A percentile compares a stretch with the other conserved stretches of the same genome.
phyloP scores from a whole-genome alignment of 1,140 invertebrate genomes.

The Drosophila orosa region DNA sequence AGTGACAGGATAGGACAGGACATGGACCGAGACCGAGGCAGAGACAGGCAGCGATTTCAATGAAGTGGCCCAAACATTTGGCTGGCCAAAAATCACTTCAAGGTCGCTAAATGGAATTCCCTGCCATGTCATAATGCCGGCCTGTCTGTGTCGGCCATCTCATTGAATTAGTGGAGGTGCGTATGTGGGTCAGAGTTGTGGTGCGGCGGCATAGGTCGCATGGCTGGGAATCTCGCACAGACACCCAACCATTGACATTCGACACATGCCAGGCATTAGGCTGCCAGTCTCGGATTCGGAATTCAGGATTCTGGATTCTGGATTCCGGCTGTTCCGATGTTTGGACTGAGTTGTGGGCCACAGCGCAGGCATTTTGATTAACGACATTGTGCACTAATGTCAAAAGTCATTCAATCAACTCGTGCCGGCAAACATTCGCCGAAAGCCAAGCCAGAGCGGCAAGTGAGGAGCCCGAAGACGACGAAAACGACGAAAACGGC shows the following conservation, averaged over 20 bases:
- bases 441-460: constrained; percentile 8
- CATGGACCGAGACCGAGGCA: constrained; percentile 4
- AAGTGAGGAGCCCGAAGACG: too few relatives aligned
- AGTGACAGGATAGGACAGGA: not conserved
- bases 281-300: constrained; percentile 31
- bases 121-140: constrained; percentile 39
- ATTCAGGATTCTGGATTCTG: not conserved
- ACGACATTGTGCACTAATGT: constrained; percentile 77
- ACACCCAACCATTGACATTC: constrained; percentile 36
- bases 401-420: constrained; percentile 81
- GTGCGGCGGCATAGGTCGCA: constrained; percentile 23
- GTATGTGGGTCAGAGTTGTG: constrained; percentile 10
- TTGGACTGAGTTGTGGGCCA: constrained; percentile 26
- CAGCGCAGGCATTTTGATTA: constrained; percentile 71
- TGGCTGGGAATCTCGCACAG: constrained; percentile 7
- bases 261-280: constrained; percentile 50
- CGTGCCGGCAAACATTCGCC: constrained; percentile 25
- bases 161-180: constrained; percentile 44
- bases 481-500: not conserved
- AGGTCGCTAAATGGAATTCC: constrained; percentile 53
- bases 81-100: constrained; percentile 50
- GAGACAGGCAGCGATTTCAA: constrained; percentile 39
- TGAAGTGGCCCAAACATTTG: constrained; percentile 51
- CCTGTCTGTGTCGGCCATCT: constrained; percentile 40
- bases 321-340: constrained; percentile 22